Conservation (phyloP, 2,888 invertebrate species). For the Ethmia dodecea region DNA sequence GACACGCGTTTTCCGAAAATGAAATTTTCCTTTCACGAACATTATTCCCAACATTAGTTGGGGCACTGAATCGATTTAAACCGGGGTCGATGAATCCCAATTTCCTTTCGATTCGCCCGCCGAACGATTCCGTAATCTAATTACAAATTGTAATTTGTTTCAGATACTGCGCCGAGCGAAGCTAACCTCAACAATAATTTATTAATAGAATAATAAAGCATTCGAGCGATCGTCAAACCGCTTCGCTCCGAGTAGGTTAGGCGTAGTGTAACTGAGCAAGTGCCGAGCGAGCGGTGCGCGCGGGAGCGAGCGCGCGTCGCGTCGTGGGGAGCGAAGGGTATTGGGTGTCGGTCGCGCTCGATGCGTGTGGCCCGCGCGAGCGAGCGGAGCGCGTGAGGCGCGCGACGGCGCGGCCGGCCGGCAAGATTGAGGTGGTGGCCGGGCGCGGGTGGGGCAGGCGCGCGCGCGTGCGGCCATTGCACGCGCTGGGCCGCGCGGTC, state of each 20-base stretch:
- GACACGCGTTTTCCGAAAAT: not conserved
- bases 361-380: slow-evolving; percentile 23
- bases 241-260: slow-evolving; percentile 50
- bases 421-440: slow-evolving; percentile 73
- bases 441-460: slow-evolving; percentile 74
- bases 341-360: slow-evolving; percentile 21
- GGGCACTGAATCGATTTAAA: slow-evolving; percentile 21
- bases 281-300: slow-evolving; percentile 32
- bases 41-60: slow-evolving; percentile 27
- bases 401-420: slow-evolving; percentile 34
- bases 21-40: slow-evolving; percentile 7
- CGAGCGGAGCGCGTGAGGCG: slow-evolving; percentile 19
- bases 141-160: slow-evolving; percentile 53
- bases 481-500: slow-evolving; percentile 66
- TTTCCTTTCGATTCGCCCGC: slow-evolving; percentile 33
- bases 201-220: slow-evolving; percentile 27
- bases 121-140: slow-evolving; percentile 28
- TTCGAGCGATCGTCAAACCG: slow-evolving; percentile 60
- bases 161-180: slow-evolving; percentile 51
- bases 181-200: slow-evolving; percentile 32
- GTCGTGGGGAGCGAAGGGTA: slow-evolving; percentile 12
- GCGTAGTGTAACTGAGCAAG: slow-evolving; percentile 42
- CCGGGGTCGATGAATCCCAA: slow-evolving; percentile 39
- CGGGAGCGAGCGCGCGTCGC: slow-evolving; percentile 8
- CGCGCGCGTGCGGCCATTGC: slow-evolving; percentile 73